These are phyloP conservation scores for Chironomus riparius DNA, from an alignment of 2,888 invertebrate genomes.

Conservation along the genomic window DNA sequence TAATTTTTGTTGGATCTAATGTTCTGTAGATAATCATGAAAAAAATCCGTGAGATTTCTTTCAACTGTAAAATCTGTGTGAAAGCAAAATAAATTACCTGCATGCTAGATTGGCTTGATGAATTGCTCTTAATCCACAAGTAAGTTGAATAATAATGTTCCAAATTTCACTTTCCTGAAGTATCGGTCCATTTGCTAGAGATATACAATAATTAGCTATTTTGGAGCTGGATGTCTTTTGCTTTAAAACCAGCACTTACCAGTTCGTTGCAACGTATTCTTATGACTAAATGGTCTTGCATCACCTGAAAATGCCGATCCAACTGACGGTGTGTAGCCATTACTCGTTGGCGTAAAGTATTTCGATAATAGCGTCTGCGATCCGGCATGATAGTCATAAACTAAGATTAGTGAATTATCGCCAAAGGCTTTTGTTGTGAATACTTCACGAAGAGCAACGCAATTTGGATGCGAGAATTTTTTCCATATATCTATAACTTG, in stretches of 20 bases:
- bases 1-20: constrained; percentile 87
- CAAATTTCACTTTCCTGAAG: constrained; percentile 88
- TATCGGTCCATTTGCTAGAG: constrained; percentile 49
- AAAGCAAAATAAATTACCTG: constrained; percentile 41
- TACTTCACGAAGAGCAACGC: constrained; percentile 84
- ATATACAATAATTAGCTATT: neutral
- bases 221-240: too few relatives aligned
- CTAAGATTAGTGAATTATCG: constrained; percentile 91
- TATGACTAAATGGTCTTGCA: constrained; percentile 48
- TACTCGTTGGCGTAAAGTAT: constrained; percentile 62
- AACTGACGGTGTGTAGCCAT: constrained; percentile 50
- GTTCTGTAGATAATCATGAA: constrained; percentile 46
- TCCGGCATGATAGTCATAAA: constrained; percentile 91
- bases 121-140: constrained; percentile 83
- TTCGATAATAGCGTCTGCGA: constrained; percentile 79
- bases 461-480: constrained; percentile 87
- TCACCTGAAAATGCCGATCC: constrained; percentile 58
- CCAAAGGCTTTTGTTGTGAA: constrained; percentile 94
- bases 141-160: constrained; percentile 92
- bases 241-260: too few relatives aligned
- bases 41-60: too few relatives aligned
- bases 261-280: constrained; percentile 41
- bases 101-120: constrained; percentile 62
- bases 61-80: neutral
- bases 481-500: constrained; percentile 88